Evolutionary conservation across 2,797 vertebrate genomes (phyloP).

Genomic region (Eulemur coronatus): DNA sequence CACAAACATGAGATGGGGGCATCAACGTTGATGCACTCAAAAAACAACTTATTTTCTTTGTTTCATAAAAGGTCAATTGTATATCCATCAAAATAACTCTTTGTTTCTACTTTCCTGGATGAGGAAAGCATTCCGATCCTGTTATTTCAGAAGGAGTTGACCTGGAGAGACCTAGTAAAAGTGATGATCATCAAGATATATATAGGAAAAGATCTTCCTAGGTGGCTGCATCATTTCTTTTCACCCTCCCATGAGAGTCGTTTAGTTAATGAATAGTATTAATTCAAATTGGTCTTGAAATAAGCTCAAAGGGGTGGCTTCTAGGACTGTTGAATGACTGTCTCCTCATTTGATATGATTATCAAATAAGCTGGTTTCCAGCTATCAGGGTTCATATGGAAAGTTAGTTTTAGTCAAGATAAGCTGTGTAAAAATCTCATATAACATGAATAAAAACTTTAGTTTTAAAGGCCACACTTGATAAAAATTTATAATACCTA

Average conservation of each 20-base stretch:
- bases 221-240: not conserved
- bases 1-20: not conserved
- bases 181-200: not conserved
- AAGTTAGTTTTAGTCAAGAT: slow-evolving; percentile 34
- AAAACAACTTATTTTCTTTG: not conserved
- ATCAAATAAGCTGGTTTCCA: not conserved
- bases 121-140: not conserved
- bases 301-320: not conserved
- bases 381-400: not conserved
- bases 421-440: slow-evolving; percentile 1
- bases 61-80: slow-evolving; percentile 24
- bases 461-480: slow-evolving; percentile 76
- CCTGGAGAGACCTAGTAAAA: not conserved
- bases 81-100: not conserved
- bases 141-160: not conserved
- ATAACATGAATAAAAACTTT: slow-evolving; percentile 64
- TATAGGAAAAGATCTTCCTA: not conserved
- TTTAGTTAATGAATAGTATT: not conserved
- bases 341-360: not conserved
- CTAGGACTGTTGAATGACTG: not conserved
- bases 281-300: not conserved
- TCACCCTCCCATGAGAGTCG: no score
- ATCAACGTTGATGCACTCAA: not conserved
- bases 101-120: not conserved
- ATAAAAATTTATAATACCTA: slow-evolving; percentile 78